Conservation (phyloP, 2,888 invertebrate species). For the Allacma fusca region DNA sequence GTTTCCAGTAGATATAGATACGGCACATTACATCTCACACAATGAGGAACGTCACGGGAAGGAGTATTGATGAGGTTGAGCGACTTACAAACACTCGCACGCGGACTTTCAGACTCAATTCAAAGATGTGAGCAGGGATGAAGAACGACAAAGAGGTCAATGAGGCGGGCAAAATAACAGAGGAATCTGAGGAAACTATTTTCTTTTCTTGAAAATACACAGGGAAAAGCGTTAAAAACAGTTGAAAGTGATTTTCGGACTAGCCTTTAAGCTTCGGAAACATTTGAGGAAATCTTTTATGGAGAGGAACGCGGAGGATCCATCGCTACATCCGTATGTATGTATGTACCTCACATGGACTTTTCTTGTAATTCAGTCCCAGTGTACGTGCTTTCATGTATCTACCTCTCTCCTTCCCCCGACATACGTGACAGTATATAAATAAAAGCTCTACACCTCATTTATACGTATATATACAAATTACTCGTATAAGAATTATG, state of each 20-base stretch:
- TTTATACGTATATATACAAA: too few species aligned
- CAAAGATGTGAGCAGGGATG: slow-evolving; percentile 20
- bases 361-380: too few species aligned
- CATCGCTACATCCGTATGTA: too few species aligned
- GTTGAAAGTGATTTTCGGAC: slow-evolving; percentile 27
- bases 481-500: too few species aligned
- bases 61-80: slow-evolving; percentile 4
- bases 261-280: slow-evolving; percentile 6
- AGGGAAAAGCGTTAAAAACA: slow-evolving; percentile 17
- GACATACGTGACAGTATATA: too few species aligned
- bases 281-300: not conserved
- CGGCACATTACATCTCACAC: slow-evolving; percentile 5
- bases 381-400: too few species aligned
- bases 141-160: slow-evolving; percentile 33
- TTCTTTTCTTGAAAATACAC: not conserved
- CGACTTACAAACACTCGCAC: not conserved
- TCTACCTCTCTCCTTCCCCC: too few species aligned
- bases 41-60: slow-evolving; percentile 7
- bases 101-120: not conserved
- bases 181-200: slow-evolving; percentile 10
- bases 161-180: slow-evolving; percentile 29
- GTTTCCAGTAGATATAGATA: not conserved
- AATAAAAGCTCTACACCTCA: too few species aligned
- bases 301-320: too few species aligned
- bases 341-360: too few species aligned